Base-by-base conservation (phyloP, 2,113 vertebrate genomes). In the Rhinichthys klamathensis region DNA sequence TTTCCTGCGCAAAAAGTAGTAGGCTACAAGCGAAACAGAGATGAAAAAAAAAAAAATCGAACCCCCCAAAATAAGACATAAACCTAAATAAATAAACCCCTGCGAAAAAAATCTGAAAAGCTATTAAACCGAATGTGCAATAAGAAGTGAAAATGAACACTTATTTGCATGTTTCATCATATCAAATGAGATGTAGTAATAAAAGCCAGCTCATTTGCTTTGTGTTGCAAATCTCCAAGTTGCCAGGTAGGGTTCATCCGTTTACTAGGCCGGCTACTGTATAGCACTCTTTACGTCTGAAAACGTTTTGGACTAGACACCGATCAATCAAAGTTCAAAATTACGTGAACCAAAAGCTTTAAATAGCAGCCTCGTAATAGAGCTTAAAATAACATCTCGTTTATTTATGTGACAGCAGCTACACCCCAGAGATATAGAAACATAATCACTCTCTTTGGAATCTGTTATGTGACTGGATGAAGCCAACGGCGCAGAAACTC, bases 371-470 rank as follows among this genome's bases (percentile, higher is more conserved):
- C 91, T 87, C 86, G 93, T 94, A 93, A 93, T 84, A 13, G 91
- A 93, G 89, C 90, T 89, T 94, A 90, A 93, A 95, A 95, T 94
- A 95, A 92, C 91, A 88, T 82, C 74, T 85, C 89, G 89, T 90
- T 93, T 92, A 94, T 94, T 93, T 91, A 93, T 94, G 90, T 81
- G 91, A 91, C 85, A 91, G 91, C 92, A 93, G 92, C 95, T 94
- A 93, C 93, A 93, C 92, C 93, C 93, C 91, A 75, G 54, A 91
- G 72, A 74, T 81, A 84, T 41, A 83, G 76, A 63, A 58, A 63
- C 84, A 80, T 44, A 83, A 58, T 84, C 78, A 69, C 69, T 84
- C 56, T 70, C 73, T 32, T 51, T 27, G 49, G 73, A 83, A 73
- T 89, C 87, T 90, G 85, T 82, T 79, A 75, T 80, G 70, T 70